phyloP scores from a whole-genome alignment of 2,888 invertebrate species.

The Orthonevra nobilis region DNA sequence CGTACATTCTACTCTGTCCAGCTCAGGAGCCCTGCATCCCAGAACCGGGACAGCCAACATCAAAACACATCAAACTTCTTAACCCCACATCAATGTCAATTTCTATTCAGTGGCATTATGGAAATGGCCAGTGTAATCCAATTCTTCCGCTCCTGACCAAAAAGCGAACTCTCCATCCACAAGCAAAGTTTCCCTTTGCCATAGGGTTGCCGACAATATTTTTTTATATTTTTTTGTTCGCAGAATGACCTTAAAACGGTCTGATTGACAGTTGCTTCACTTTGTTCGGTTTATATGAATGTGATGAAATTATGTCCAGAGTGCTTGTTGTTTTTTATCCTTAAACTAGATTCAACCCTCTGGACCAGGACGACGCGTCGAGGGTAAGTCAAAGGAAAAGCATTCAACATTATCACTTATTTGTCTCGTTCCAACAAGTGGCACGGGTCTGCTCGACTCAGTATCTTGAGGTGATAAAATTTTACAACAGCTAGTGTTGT shows the following conservation, averaged over 20 bases:
- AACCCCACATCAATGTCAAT: slow-evolving; percentile 62
- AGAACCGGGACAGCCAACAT: slow-evolving; percentile 35
- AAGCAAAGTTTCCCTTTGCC: slow-evolving; percentile 7
- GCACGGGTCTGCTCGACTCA: neutral
- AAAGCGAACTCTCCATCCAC: slow-evolving; percentile 30
- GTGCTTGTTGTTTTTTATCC: slow-evolving; percentile 5
- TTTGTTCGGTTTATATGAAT: slow-evolving; percentile 54
- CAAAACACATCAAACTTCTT: slow-evolving; percentile 41
- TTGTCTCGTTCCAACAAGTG: slow-evolving; percentile 50
- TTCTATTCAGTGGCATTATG: slow-evolving; percentile 60
- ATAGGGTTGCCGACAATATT: no score
- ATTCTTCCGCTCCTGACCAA: slow-evolving; percentile 45
- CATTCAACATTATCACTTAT: slow-evolving; percentile 49
- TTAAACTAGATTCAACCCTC: slow-evolving; percentile 9
- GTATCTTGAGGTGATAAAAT: slow-evolving; percentile 65
- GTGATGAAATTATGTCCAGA: slow-evolving; percentile 35
- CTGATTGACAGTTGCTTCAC: slow-evolving; percentile 63
- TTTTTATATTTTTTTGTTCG: slow-evolving; percentile 11
- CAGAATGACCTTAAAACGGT: slow-evolving; percentile 37
- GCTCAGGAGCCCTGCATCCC: slow-evolving; percentile 7
- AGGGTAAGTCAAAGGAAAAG: neutral
- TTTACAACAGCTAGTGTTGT: slow-evolving; percentile 60
- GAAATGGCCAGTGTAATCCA: slow-evolving; percentile 59
- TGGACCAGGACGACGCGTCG: neutral
- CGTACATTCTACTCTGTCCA: slow-evolving; percentile 4